phyloP scores from a whole-genome alignment of 2,888 invertebrate genomes.

The Linyphia triangularis region DNA sequence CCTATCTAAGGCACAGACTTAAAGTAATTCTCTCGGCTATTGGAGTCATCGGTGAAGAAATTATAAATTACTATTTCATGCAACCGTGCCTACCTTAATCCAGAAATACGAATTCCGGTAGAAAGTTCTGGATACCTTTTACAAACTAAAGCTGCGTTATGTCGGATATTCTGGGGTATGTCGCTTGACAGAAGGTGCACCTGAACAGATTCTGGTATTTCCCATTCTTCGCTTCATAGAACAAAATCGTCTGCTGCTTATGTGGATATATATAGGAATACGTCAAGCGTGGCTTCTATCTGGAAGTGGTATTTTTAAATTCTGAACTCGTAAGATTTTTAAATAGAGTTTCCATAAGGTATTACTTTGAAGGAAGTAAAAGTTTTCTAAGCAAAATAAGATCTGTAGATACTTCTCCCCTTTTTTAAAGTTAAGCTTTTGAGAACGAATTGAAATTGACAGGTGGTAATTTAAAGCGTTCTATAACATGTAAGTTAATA shows the following conservation, averaged over 20 bases:
- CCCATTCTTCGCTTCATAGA: slow-evolving; percentile 27
- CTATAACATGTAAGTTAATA: no score
- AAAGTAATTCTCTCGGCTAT: neutral
- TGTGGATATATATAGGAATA: neutral
- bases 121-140: neutral
- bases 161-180: neutral
- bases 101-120: slow-evolving; percentile 6
- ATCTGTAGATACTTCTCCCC: no score
- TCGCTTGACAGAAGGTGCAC: slow-evolving; percentile 23
- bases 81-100: slow-evolving; percentile 17
- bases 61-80: slow-evolving; percentile 61
- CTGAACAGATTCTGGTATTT: slow-evolving; percentile 15
- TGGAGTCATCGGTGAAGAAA: neutral
- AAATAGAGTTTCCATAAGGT: neutral
- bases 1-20: no score
- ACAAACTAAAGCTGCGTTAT: neutral
- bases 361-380: neutral
- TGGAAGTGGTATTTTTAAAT: neutral
- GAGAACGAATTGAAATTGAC: no score
- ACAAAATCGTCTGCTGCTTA: neutral
- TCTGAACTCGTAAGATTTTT: neutral
- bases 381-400: no score
- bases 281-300: neutral
- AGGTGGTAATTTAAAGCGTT: no score
- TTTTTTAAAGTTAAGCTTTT: no score